Evolutionary conservation across 1,140 invertebrate genomes (phyloP).

Genomic region (Brachionus asplanchnoidis): DNA sequence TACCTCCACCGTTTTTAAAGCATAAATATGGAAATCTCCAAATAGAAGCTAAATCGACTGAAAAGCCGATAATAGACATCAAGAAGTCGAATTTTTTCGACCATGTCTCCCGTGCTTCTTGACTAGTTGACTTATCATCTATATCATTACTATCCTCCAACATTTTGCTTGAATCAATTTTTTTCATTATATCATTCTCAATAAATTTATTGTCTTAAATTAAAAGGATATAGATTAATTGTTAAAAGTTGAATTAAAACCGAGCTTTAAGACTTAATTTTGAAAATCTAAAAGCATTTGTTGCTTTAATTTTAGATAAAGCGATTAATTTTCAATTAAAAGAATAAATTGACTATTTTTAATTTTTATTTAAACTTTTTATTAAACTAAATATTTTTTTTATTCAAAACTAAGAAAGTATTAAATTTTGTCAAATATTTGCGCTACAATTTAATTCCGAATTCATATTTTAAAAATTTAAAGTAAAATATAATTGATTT

Average conservation of each 20-base stretch:
- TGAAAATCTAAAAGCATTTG: not conserved
- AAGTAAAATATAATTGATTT: too few relatives aligned
- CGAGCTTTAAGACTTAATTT: not conserved
- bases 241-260: not conserved
- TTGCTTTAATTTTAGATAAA: too few relatives aligned
- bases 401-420: too few relatives aligned
- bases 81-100: conserved; percentile 60
- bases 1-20: conserved; percentile 85
- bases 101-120: conserved; percentile 52
- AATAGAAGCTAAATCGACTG: conserved; percentile 75
- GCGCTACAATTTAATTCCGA: too few relatives aligned
- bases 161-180: too few relatives aligned
- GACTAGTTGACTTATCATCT: not conserved
- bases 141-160: not conserved
- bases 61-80: conserved; percentile 59
- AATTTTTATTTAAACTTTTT: too few relatives aligned
- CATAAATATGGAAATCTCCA: conserved; percentile 91
- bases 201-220: not conserved
- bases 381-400: too few relatives aligned
- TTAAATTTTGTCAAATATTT: too few relatives aligned
- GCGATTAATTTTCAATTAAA: not conserved
- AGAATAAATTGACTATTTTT: too few relatives aligned
- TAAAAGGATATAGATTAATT: not conserved
- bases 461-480: too few relatives aligned
- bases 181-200: not conserved